Conservation (phyloP, 2,797 vertebrate genomes). For the Tenualosa ilisha region DNA sequence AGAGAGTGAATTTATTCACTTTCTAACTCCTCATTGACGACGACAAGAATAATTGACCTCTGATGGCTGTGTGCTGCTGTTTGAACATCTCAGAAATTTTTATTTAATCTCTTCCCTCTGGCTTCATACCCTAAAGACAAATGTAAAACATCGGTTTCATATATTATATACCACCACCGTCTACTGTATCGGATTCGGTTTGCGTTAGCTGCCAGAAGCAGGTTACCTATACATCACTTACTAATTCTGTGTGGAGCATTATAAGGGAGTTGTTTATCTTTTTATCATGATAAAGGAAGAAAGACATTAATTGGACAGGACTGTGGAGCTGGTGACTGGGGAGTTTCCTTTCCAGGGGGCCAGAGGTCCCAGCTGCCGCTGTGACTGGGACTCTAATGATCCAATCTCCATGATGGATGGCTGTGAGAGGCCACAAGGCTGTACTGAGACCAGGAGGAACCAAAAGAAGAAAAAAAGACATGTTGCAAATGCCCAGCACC, state of each 20-base stretch:
- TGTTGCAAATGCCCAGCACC: neutral
- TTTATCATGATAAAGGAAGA: slow-evolving; percentile 48
- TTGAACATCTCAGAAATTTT: neutral
- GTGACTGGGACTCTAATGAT: slow-evolving; percentile 70
- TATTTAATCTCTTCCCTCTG: neutral
- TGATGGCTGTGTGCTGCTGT: neutral
- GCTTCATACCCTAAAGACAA: neutral
- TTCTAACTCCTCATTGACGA: neutral
- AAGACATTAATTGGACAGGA: slow-evolving; percentile 42
- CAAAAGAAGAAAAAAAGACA: neutral
- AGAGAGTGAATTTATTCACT: slow-evolving; percentile 1
- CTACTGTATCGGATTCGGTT: neutral
- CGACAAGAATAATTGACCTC: slow-evolving; percentile 12
- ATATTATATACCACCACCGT: neutral
- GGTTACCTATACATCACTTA: neutral
- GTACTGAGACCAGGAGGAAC: neutral
- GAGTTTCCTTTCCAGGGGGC: slow-evolving; percentile 42
- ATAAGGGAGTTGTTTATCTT: slow-evolving; percentile 39
- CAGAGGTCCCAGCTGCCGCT: slow-evolving; percentile 49
- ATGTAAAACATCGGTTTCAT: neutral
- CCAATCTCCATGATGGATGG: slow-evolving; percentile 73
- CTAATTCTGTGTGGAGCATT: slow-evolving; percentile 28
- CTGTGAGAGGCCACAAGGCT: slow-evolving; percentile 54
- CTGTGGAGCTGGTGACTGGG: slow-evolving; percentile 29
- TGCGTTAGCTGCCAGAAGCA: neutral